phyloP scores from a whole-genome alignment of 2,797 vertebrate species.

The Bradypus variegatus region DNA sequence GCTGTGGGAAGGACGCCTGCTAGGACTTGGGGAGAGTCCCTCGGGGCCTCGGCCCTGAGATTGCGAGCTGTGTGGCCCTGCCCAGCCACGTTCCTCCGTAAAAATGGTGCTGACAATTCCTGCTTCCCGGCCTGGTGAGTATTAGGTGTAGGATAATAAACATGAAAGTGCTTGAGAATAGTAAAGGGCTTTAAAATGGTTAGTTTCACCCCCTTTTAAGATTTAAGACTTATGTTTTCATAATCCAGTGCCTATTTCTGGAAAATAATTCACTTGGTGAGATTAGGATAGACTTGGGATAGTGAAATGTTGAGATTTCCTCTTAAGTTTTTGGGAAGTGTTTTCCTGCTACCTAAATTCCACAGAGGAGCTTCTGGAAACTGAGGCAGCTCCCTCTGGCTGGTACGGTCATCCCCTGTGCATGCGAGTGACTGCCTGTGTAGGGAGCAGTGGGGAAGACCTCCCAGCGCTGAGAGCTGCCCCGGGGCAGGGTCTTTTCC shows the following conservation, averaged over 20 bases:
- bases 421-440: background rate
- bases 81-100: background rate
- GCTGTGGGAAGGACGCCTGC: background rate
- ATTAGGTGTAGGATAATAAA: background rate
- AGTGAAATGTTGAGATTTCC: background rate
- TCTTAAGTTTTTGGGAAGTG: background rate
- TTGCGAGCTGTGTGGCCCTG: background rate
- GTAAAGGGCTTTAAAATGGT: background rate
- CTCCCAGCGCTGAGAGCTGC: background rate
- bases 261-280: background rate
- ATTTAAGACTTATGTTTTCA: background rate
- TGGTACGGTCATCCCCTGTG: background rate
- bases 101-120: background rate
- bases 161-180: background rate
- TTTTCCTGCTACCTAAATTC: background rate
- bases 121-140: background rate
- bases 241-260: background rate
- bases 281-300: background rate
- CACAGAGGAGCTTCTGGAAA: background rate
- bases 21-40: accelerated
- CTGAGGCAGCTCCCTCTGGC: background rate
- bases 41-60: background rate
- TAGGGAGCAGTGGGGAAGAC: background rate
- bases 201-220: background rate
- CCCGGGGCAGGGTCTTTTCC: background rate